phyloP scores from a whole-genome alignment of 2,888 invertebrate species.

The Elaeidobius kamerunicus region DNA sequence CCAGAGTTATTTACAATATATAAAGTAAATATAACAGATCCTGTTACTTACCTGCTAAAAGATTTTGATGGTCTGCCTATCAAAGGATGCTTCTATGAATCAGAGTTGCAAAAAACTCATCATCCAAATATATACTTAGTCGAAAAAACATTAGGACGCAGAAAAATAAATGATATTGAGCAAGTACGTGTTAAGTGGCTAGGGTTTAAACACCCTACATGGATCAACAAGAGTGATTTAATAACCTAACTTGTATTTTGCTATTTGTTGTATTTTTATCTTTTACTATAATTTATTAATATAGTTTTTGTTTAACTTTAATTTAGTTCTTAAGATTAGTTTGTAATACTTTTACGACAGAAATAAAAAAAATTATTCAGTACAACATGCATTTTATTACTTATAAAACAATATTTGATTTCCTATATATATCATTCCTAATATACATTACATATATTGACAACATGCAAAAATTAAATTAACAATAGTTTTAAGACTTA shows the following conservation, averaged over 20 bases:
- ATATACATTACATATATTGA: background rate
- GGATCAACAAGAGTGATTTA: background rate
- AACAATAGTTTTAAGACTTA: too few species aligned
- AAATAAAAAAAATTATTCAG: background rate
- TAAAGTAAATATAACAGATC: conserved; percentile 38
- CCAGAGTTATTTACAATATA: conserved; percentile 42
- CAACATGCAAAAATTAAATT: background rate
- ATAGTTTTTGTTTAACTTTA: background rate
- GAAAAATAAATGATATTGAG: background rate
- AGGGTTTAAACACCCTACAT: background rate
- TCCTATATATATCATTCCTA: background rate
- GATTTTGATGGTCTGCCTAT: conserved; percentile 36
- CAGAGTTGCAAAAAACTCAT: conserved; percentile 34
- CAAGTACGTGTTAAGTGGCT: background rate
- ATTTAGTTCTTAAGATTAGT: background rate
- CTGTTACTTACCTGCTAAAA: conserved; percentile 38
- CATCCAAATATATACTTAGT: conserved; percentile 35
- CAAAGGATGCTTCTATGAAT: conserved; percentile 37
- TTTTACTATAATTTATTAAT: too few species aligned
- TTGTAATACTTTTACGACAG: background rate
- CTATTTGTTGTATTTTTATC: too few species aligned
- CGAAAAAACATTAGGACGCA: conserved; percentile 32
- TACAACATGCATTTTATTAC: background rate
- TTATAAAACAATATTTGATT: background rate
- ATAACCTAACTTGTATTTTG: background rate